These are phyloP conservation scores for Agapornis roseicollis DNA, from an alignment of 2,113 vertebrate species.

Conservation along the genomic window DNA sequence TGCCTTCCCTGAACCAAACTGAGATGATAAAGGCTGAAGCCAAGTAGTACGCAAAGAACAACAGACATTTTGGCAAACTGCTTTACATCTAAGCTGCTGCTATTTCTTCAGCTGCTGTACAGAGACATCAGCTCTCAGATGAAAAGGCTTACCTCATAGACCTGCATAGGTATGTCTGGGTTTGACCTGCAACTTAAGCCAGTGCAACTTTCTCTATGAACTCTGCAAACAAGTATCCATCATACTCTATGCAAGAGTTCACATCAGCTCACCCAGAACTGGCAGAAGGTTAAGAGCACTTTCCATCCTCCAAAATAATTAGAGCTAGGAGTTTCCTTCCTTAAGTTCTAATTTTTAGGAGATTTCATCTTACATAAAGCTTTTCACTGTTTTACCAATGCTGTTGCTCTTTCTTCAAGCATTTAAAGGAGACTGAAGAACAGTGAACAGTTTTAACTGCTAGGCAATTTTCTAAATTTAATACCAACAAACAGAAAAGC, in stretches of 20 bases:
- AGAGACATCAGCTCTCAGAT: background rate
- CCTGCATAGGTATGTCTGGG: background rate
- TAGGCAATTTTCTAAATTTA: background rate
- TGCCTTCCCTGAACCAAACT: background rate
- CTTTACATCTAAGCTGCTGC: background rate
- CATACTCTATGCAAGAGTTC: accelerated
- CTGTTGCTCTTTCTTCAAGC: background rate
- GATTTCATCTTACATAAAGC: background rate
- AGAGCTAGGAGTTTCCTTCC: accelerated
- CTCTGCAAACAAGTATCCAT: background rate
- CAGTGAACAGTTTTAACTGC: background rate
- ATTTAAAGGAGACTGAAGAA: background rate
- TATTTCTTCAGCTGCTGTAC: background rate
- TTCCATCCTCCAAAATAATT: background rate
- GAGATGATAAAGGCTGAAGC: background rate
- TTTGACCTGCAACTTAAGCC: background rate
- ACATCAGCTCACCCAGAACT: background rate
- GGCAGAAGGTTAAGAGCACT: background rate
- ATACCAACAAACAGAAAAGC: background rate
- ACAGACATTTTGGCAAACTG: background rate
- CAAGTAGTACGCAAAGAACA: background rate
- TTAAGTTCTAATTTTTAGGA: background rate
- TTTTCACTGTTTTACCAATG: background rate
- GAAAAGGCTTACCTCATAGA: background rate
- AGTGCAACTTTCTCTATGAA: background rate